Base-by-base conservation (phyloP, 23 tunicate species). In the Trididemnum clinides region DNA sequence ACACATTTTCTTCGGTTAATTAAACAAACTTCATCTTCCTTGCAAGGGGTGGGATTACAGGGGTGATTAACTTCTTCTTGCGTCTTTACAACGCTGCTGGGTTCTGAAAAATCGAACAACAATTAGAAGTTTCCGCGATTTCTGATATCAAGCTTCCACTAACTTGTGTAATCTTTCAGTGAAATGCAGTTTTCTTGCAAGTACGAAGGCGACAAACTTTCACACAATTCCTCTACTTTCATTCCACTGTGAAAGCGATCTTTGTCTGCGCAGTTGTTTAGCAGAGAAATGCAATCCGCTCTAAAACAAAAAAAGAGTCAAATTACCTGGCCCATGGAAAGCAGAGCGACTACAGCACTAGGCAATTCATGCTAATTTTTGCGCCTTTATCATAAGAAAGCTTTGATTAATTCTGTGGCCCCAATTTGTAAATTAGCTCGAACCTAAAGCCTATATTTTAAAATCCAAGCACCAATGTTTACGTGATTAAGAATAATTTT, bases 41-140 rank as follows among this genome's bases (percentile, higher is more conserved):
- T n/a, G 74, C 97, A 92, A 25, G 91, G 91, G 77, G 83, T 92
- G 4, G 97, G 85, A 51, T 36, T 63, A 38, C 97, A 92, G 4
- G 97, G 97, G 77, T 87, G 88, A 30, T 88, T 87, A 22, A 87
- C 72, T 2, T 39, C 77, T 2, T n/a, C 72, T 77, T 74, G 39
- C 64, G 57, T 34, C 30, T 50, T 78, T 30, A 58, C n/a, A 44
- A 28, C 1, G 12, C 81, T 62, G 2, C 73, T 34, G 2, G 91
- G 81, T 57, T 71, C 91, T 87, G 73, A 5, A 29, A 66, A 44
- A 15, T 44, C 54, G 15, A 44, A 15, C 54, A 23, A 70, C 22
- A 4, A 28, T 18, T 25, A 26, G 19, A 19, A 27, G 4, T 70
- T 70, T 5, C 3, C n/a, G 37, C 77, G 29, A 44, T 44, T 44